These are phyloP conservation scores for Sandelia bainsii DNA, from an alignment of 2,797 vertebrate genomes.

Conservation along the genomic window DNA sequence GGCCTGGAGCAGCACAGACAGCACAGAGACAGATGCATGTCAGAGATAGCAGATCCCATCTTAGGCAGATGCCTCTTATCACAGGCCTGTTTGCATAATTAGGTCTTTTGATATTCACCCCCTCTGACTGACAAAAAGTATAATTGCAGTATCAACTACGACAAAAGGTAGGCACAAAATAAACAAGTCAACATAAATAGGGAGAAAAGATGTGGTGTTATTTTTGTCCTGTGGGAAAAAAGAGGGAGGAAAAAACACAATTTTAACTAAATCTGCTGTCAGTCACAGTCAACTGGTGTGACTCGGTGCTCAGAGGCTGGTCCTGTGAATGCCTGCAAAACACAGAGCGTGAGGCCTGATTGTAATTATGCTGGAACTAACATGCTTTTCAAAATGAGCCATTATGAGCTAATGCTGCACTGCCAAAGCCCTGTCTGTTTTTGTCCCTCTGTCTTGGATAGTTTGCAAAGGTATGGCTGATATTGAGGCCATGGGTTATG, in stretches of 20 bases:
- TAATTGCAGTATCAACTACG: conserved; percentile 85
- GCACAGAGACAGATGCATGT: conserved; percentile 87
- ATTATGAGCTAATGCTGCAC: conserved; percentile 89
- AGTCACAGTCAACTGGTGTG: conserved; percentile 88
- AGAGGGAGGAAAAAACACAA: conserved; percentile 71
- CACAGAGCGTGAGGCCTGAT: conserved; percentile 85
- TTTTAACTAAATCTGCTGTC: conserved; percentile 85
- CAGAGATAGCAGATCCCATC: conserved; percentile 89
- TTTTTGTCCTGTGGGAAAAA: conserved; percentile 85
- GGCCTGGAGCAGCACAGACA: conserved; percentile 84
- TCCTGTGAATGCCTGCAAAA: conserved; percentile 85
- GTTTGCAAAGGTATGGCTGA: conserved; percentile 85
- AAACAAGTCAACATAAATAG: conserved; percentile 86
- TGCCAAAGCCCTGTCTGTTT: conserved; percentile 86
- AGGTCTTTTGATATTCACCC: conserved; percentile 82
- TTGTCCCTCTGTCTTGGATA: conserved; percentile 84
- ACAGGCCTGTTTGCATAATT: conserved; percentile 84
- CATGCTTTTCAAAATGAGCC: conserved; percentile 90
- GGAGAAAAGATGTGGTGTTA: conserved; percentile 83
- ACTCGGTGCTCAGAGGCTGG: conserved; percentile 84
- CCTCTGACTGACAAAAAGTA: conserved; percentile 86
- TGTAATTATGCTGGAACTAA: conserved; percentile 91
- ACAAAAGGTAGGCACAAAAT: conserved; percentile 87
- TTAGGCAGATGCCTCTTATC: conserved; percentile 82
- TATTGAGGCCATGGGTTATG: conserved; percentile 85